Percentiles rank a stretch among this genome's conserved stretches.
Evolutionary conservation across 2,113 vertebrate genomes (phyloP).

Genomic region (Coryphaenoides rupestris): DNA sequence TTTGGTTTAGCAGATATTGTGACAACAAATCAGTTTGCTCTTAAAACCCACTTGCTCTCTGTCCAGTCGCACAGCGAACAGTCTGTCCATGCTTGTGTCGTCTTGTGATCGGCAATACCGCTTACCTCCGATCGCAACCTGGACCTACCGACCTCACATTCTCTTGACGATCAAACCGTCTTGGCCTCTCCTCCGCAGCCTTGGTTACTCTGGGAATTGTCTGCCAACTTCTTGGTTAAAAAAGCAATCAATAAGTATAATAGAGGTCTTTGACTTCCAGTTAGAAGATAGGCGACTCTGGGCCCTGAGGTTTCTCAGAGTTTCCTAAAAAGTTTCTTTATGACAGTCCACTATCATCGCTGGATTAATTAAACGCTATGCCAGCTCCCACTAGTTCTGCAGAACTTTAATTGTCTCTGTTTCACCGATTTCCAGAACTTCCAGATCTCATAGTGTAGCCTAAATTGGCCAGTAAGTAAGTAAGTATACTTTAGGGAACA

Average conservation of each 20-base stretch:
- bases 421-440: background rate
- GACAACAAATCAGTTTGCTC: background rate
- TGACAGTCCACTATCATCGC: conserved; percentile 16
- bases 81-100: too few species aligned
- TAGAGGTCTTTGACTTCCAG: conserved; percentile 6
- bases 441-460: too few species aligned
- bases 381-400: conserved; percentile 13
- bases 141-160: too few species aligned
- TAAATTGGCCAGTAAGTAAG: too few species aligned
- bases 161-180: too few species aligned
- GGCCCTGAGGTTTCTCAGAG: conserved; percentile 14
- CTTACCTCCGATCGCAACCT: too few species aligned
- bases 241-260: background rate
- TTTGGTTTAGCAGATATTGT: background rate
- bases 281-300: background rate
- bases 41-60: background rate
- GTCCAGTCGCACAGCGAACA: background rate
- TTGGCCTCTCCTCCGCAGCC: too few species aligned
- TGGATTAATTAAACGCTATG: conserved; percentile 44
- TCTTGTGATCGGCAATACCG: too few species aligned
- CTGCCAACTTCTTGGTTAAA: conserved; percentile 13
- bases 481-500: too few species aligned
- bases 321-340: conserved; percentile 7
- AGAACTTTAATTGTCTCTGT: conserved; percentile 30
- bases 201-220: background rate